Evolutionary conservation across 2,888 invertebrate genomes (phyloP).

Genomic region (Andrena chrysosceles): DNA sequence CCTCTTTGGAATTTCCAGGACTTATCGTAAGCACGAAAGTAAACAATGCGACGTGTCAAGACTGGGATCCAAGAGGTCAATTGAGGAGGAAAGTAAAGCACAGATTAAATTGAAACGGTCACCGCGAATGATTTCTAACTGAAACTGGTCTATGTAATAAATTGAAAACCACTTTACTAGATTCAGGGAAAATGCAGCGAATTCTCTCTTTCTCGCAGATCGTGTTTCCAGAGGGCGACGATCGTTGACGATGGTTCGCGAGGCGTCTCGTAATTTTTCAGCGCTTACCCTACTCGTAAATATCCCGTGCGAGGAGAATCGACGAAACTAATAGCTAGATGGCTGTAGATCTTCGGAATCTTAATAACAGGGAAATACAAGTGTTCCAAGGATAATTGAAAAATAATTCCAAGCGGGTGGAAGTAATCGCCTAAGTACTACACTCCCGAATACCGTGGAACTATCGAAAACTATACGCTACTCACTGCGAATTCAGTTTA

Average conservation of each 20-base stretch:
- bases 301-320: neutral
- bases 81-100: no score
- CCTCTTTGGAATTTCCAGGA: constrained; percentile 18
- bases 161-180: neutral
- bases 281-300: neutral
- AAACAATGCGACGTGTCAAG: neutral
- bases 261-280: no score
- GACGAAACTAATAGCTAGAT: no score
- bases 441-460: neutral
- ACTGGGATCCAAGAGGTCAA: no score
- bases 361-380: no score
- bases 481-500: constrained; percentile 32
- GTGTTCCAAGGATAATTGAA: no score
- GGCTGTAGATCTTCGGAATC: no score
- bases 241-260: neutral
- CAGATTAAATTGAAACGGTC: no score
- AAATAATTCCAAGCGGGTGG: no score
- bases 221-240: neutral
- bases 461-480: neutral
- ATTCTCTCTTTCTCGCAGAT: no score
- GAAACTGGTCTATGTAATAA: neutral
- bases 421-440: no score
- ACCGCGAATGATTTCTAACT: neutral
- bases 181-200: neutral
- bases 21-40: neutral